Conservation (phyloP, 2,888 invertebrate species). For the Drosophila pegasa region DNA sequence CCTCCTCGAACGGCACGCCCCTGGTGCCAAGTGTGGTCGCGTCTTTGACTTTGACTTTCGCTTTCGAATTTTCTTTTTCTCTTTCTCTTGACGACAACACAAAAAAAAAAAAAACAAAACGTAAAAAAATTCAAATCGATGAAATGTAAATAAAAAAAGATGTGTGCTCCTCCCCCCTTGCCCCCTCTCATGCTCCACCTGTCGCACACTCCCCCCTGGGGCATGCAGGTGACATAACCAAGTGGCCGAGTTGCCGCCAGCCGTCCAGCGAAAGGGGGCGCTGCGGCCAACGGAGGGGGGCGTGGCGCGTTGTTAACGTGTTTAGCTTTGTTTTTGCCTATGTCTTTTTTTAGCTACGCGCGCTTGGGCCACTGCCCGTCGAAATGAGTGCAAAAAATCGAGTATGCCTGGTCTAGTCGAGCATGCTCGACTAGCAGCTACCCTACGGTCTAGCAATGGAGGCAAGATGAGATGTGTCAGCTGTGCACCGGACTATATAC, state of each 20-base stretch:
- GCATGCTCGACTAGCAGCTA: background rate
- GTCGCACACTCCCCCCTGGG: background rate
- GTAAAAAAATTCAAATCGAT: slow-evolving; percentile 61
- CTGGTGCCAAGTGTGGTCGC: slow-evolving; percentile 29
- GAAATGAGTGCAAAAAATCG: slow-evolving; percentile 69
- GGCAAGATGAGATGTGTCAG: background rate
- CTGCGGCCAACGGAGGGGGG: background rate
- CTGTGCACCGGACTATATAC: background rate
- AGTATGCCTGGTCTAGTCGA: background rate
- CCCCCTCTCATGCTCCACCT: background rate
- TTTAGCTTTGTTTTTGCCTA: slow-evolving; percentile 33
- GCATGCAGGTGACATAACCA: slow-evolving; percentile 72
- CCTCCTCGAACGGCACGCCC: slow-evolving; percentile 1
- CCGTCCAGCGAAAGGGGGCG: background rate
- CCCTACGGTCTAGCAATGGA: background rate
- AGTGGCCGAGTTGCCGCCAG: slow-evolving; percentile 69
- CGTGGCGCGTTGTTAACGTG: slow-evolving; percentile 46
- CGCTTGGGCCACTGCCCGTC: slow-evolving; percentile 45
- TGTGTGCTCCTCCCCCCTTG: background rate
- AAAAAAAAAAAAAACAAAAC: slow-evolving; percentile 24
- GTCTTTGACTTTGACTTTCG: slow-evolving; percentile 81
- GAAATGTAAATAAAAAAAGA: slow-evolving; percentile 65
- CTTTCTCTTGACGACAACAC: slow-evolving; percentile 16
- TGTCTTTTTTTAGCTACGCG: background rate
- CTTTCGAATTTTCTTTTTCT: slow-evolving; percentile 80